Evolutionary conservation across 2,113 vertebrate genomes (phyloP).

Genomic region (Proteles cristata): DNA sequence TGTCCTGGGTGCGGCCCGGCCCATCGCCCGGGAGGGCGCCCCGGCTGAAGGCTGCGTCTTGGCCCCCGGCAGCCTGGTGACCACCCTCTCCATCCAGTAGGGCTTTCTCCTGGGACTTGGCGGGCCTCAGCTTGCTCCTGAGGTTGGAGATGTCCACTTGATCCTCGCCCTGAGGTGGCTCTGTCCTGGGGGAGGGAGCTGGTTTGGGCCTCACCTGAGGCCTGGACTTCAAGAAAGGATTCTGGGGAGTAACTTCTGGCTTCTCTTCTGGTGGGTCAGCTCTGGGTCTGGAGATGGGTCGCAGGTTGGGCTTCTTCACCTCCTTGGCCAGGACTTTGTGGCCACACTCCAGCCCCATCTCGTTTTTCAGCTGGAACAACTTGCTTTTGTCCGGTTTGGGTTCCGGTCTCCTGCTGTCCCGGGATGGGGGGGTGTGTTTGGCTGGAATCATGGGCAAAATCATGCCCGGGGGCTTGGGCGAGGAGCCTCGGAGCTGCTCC

Average conservation of each 20-base stretch:
- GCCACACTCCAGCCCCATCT: conserved; percentile 98
- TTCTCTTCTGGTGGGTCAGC: conserved; percentile 91
- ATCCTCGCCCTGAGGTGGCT: conserved; percentile 88
- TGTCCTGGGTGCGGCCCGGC: conserved; percentile 80
- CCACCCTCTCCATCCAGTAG: conserved; percentile 79
- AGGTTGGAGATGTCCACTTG: conserved; percentile 95
- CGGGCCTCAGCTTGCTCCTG: conserved; percentile 95
- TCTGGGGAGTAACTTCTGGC: conserved; percentile 85
- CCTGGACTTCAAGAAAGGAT: conserved; percentile 91
- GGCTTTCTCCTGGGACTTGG: conserved; percentile 89
- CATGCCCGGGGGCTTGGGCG: conserved; percentile 93
- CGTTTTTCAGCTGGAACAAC: conserved; percentile 92
- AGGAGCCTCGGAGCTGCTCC: conserved; percentile 89
- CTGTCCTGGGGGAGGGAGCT: conserved; percentile 87
- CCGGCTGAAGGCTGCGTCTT: conserved; percentile 76
- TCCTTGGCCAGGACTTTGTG: conserved; percentile 96
- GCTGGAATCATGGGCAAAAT: conserved; percentile 90
- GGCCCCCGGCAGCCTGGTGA: conserved; percentile 58
- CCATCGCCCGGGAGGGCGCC: conserved; percentile 71
- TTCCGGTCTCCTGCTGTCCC: conserved; percentile 90
- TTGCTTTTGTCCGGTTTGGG: conserved; percentile 94
- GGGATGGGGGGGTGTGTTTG: conserved; percentile 87
- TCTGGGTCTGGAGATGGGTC: conserved; percentile 94
- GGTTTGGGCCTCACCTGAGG: conserved; percentile 95
- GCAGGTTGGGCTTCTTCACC: conserved; percentile 96